Evolutionary conservation across 2,113 vertebrate species (phyloP).

Genomic region (Carassius carassius): DNA sequence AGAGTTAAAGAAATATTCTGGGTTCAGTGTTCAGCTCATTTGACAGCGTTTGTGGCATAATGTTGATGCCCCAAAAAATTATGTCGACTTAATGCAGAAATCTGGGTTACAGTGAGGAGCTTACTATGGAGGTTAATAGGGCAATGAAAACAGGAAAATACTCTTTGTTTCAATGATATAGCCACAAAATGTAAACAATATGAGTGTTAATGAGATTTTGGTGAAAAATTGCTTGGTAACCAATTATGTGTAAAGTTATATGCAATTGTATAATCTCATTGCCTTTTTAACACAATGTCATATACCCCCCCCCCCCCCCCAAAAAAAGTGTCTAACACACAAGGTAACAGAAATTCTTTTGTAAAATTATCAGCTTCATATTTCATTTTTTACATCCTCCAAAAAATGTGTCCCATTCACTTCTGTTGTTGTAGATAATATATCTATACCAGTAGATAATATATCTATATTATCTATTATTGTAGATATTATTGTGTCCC

Average conservation of each 20-base stretch:
- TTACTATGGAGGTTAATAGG: too few relatives aligned
- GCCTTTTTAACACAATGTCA: neutral
- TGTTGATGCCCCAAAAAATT: neutral
- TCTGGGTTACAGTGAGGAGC: too few relatives aligned
- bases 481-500: neutral
- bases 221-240: too few relatives aligned
- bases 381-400: neutral
- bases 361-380: neutral
- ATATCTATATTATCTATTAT: too few relatives aligned
- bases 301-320: too few relatives aligned
- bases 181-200: neutral
- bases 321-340: neutral
- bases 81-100: too few relatives aligned
- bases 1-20: too few relatives aligned
- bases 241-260: too few relatives aligned
- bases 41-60: neutral
- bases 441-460: too few relatives aligned
- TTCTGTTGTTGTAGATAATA: too few relatives aligned
- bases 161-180: neutral
- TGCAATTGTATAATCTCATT: neutral
- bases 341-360: neutral
- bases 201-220: too few relatives aligned
- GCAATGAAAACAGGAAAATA: neutral
- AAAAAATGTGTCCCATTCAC: neutral
- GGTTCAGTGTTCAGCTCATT: neutral